Evolutionary conservation across 2,888 invertebrate species (phyloP), one percentile per base, ranked within the genome.

Genomic region (Falcaria lacertinaria): DNA sequence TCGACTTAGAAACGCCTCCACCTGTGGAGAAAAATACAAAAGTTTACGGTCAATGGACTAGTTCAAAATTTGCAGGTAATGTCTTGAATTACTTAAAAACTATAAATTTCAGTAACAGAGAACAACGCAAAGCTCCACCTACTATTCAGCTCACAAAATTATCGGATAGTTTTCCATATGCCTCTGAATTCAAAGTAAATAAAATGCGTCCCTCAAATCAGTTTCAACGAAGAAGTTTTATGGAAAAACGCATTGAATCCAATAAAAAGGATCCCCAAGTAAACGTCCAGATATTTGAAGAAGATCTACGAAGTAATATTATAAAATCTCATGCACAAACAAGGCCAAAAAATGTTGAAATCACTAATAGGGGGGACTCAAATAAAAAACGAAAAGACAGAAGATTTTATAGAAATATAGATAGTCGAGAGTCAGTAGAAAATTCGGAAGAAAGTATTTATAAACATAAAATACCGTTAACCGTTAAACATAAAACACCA

Each of bases 11-110:
- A 64, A 71, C 64, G 6, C 81, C 84, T 34, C 84, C 84, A 14
- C 73, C 78, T 0, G 36, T 58, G 5, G 53, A 63, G 17, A 64
- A 62, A 41, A 67, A 75, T 48, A 54, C 56, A 7, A 77, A 76
- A 52, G 74, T 79, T 7, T 84, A 80, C 43, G 82, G 82, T 2
- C 83, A 85, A 50, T 84, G 84, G 84, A 77, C 79, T 5, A 75
- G 76, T 55, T 76, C 83, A 1, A 81, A 78, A 54, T 85, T 80
- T 57, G 83, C 83, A 8, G 76, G 76, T 1, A 80, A 57, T 43
- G 85, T 87, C 15, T 65, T 87, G 48, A 80, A 83, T 64, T 84
- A 84, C 54, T 52, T 89, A 0, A 86, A 84, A 68, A 79, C 62
- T 44, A 77, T 76, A 1, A 80, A 82, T 43, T 66, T 69, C 36